These are phyloP conservation scores for Falco peregrinus DNA, from an alignment of 2,797 vertebrate genomes.

Conservation along the genomic window DNA sequence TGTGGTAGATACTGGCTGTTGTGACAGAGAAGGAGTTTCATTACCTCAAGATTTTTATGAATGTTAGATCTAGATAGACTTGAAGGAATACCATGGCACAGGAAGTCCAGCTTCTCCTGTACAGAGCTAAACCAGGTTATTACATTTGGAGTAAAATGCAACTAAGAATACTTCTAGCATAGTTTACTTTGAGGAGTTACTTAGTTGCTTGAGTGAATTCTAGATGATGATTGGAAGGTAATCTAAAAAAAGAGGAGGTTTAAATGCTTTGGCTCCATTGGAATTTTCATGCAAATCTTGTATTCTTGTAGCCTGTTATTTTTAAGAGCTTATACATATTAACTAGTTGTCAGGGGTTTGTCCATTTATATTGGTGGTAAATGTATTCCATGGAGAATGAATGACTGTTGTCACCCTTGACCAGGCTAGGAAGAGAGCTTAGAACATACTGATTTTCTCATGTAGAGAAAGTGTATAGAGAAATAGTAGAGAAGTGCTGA, in stretches of 20 bases:
- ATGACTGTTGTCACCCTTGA: neutral
- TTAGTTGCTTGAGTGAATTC: neutral
- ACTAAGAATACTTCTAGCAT: neutral
- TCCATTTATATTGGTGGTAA: neutral
- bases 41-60: neutral
- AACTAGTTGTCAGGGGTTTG: neutral
- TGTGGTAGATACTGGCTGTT: neutral
- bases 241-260: neutral
- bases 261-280: neutral
- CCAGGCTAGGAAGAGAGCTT: neutral
- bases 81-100: neutral
- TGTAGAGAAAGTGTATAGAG: neutral
- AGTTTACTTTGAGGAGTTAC: neutral
- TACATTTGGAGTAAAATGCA: neutral
- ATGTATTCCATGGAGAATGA: neutral
- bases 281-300: neutral
- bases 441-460: neutral
- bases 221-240: neutral
- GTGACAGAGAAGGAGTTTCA: rapidly evolving
- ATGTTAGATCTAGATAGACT: neutral
- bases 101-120: neutral
- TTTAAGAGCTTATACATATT: neutral
- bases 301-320: neutral
- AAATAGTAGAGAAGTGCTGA: neutral
- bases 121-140: neutral